Percentiles rank a stretch among this genome's conserved stretches.
Conservation (phyloP, 2,113 vertebrate species). For the Mus pahari region DNA sequence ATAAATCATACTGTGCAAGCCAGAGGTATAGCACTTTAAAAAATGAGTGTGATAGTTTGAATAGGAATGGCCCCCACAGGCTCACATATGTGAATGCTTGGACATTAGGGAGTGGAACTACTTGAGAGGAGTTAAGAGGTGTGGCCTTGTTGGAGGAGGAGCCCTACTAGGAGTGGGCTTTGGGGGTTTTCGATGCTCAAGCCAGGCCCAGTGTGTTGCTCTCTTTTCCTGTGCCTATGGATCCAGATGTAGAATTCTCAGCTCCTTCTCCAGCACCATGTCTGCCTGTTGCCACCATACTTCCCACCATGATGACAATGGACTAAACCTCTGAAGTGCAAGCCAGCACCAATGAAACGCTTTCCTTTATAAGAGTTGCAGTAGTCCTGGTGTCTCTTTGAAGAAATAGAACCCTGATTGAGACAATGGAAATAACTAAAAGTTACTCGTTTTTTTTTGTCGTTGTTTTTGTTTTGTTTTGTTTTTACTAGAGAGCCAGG, state of each 20-base stretch:
- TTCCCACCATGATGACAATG: no score
- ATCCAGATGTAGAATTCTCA: no score
- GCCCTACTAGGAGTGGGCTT: background rate
- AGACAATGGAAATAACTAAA: background rate
- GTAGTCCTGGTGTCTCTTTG: background rate
- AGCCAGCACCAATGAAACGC: no score
- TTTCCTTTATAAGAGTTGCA: no score
- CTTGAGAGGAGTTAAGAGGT: background rate
- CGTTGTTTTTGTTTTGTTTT: background rate
- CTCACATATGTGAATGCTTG: background rate
- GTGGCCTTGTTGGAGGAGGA: background rate
- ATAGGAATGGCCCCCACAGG: background rate
- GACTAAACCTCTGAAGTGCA: no score
- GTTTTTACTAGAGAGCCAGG: background rate
- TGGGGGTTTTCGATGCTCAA: background rate
- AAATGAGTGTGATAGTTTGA: background rate
- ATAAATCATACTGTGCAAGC: background rate
- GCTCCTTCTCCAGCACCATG: no score
- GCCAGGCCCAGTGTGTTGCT: background rate
- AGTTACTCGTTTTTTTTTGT: background rate
- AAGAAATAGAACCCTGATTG: background rate
- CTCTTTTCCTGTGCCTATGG: no score
- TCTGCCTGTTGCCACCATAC: no score
- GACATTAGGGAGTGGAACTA: background rate
- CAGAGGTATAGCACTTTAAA: slow-evolving; percentile 1